Conservation (phyloP, 2,113 vertebrate genomes). For the Nothocercus julius region DNA sequence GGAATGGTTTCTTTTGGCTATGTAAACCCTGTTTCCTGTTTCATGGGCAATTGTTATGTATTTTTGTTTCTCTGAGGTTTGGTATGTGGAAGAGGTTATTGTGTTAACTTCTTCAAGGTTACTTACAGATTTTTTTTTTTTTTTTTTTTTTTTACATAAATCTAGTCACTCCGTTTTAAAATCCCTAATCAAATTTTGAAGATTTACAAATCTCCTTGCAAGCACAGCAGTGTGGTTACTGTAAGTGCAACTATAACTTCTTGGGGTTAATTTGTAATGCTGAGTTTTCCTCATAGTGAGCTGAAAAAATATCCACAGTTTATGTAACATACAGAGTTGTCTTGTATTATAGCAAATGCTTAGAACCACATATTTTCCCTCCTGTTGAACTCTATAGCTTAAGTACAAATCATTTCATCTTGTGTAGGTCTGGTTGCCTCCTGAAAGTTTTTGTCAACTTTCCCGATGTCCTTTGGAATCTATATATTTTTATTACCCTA, state of each 20-base stretch:
- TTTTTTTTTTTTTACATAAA: background rate
- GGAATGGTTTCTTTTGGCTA: background rate
- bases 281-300: background rate
- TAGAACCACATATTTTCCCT: background rate
- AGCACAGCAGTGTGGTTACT: background rate
- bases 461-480: slow-evolving; percentile 22
- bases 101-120: background rate
- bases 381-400: background rate
- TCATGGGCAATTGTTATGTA: background rate
- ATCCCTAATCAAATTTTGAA: background rate
- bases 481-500: slow-evolving; percentile 13
- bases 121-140: background rate
- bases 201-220: background rate
- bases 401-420: background rate
- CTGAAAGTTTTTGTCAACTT: background rate
- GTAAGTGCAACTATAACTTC: background rate
- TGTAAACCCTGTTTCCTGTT: background rate
- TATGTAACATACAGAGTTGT: background rate
- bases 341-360: background rate
- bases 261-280: background rate
- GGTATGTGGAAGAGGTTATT: background rate
- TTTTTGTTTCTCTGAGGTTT: background rate
- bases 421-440: background rate
- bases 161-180: background rate
- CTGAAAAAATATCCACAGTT: background rate